phyloP scores from a whole-genome alignment of 1,140 invertebrate species.

The Drosophila tropicalis region DNA sequence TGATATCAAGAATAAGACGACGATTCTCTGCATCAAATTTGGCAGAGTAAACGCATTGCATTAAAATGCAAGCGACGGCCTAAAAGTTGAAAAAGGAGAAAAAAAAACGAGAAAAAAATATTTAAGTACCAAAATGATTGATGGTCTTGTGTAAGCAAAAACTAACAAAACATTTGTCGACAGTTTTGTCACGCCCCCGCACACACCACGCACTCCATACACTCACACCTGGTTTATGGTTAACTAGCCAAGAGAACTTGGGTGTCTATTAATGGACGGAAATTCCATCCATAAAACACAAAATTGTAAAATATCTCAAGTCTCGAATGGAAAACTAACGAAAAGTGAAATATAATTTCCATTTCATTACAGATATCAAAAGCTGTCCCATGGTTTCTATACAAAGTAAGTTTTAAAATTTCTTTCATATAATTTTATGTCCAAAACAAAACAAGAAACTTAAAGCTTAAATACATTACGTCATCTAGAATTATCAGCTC shows the following conservation, averaged over 20 bases:
- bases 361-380: too few species aligned
- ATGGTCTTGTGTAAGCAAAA: conserved; percentile 22
- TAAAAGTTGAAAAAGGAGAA: conserved; percentile 31
- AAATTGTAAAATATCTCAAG: neutral
- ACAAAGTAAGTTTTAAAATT: too few species aligned
- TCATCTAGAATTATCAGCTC: neutral
- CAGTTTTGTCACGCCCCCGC: conserved; percentile 46
- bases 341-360: too few species aligned
- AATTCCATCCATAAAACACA: neutral
- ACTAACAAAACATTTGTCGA: conserved; percentile 40
- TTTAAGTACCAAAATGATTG: conserved; percentile 32
- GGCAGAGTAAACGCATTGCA: conserved; percentile 81
- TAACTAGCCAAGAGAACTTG: neutral
- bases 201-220: neutral
- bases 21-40: conserved; percentile 81
- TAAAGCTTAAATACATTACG: neutral
- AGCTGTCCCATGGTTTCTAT: too few species aligned
- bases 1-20: conserved; percentile 86
- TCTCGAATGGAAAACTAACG: neutral
- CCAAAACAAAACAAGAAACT: neutral
- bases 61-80: conserved; percentile 78
- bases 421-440: too few species aligned
- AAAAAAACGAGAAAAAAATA: neutral
- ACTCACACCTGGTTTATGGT: neutral
- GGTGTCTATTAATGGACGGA: neutral